Percentiles rank a stretch among this genome's conserved stretches.
These are phyloP conservation scores for Spatulosminthurus flaviceps DNA, from an alignment of 2,888 invertebrate species.

Conservation along the genomic window DNA sequence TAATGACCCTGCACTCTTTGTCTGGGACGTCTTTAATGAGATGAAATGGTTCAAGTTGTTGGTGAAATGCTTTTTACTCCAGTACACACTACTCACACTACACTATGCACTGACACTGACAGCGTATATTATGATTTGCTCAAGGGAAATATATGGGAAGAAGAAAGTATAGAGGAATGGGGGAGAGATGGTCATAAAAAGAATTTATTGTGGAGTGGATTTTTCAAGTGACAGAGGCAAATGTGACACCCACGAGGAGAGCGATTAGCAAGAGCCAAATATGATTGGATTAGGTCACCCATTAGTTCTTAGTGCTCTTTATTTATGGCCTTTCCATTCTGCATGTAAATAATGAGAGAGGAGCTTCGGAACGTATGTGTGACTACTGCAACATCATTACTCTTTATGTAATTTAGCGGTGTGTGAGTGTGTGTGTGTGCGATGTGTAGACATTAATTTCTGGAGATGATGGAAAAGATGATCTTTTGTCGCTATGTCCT, in stretches of 20 bases:
- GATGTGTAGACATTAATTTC: no score
- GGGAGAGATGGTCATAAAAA: background rate
- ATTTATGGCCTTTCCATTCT: conserved; percentile 30
- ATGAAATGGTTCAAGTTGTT: conserved; percentile 11
- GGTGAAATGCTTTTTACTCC: no score
- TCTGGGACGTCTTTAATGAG: background rate
- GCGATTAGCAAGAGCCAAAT: conserved; percentile 35
- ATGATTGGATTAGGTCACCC: conserved; percentile 43
- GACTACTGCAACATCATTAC: no score
- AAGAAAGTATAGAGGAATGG: background rate
- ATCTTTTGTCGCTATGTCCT: no score
- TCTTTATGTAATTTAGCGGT: no score
- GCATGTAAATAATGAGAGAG: no score
- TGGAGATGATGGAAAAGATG: no score
- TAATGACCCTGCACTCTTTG: conserved; percentile 41
- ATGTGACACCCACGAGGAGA: conserved; percentile 43
- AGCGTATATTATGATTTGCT: background rate
- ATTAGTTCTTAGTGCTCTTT: conserved; percentile 40
- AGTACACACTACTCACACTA: no score
- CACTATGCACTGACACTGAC: no score
- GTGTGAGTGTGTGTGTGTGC: no score
- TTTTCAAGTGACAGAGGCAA: conserved; percentile 20
- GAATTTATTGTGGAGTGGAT: background rate
- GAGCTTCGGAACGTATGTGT: no score
- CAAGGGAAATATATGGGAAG: background rate